A percentile compares a stretch with the other conserved stretches of the same genome.
Evolutionary conservation across 2,888 invertebrate species (phyloP).

Genomic region (Silvanus unidentatus): DNA sequence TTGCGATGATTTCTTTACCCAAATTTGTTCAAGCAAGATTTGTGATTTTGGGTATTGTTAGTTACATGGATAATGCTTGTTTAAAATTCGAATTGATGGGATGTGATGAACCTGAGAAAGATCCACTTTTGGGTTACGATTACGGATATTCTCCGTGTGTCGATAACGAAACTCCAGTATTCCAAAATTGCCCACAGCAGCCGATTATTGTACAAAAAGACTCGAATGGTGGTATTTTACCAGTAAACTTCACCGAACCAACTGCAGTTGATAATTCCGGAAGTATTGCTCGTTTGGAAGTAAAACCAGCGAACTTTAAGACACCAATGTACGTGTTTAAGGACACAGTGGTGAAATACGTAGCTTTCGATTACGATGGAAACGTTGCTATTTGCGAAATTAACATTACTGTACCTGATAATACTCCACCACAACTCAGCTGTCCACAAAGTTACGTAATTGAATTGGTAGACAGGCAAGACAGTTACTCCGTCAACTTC

Average conservation of each 20-base stretch:
- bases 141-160: slow-evolving; percentile 92
- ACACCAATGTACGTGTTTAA: slow-evolving; percentile 84
- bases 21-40: slow-evolving; percentile 91
- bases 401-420: slow-evolving; percentile 84
- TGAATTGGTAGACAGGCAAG: slow-evolving; percentile 83
- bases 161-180: slow-evolving; percentile 92
- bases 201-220: slow-evolving; percentile 86
- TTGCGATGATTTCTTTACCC: slow-evolving; percentile 92
- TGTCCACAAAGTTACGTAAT: slow-evolving; percentile 94
- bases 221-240: slow-evolving; percentile 79
- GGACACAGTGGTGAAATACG: slow-evolving; percentile 89
- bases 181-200: slow-evolving; percentile 93
- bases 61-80: slow-evolving; percentile 95
- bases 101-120: slow-evolving; percentile 78
- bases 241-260: slow-evolving; percentile 90
- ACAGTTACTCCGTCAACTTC: slow-evolving; percentile 85
- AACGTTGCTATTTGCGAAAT: slow-evolving; percentile 97
- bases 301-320: slow-evolving; percentile 85
- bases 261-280: slow-evolving; percentile 94
- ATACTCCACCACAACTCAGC: slow-evolving; percentile 82
- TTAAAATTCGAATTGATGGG: slow-evolving; percentile 95
- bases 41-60: slow-evolving; percentile 88
- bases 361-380: slow-evolving; percentile 95
- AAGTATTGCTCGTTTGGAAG: slow-evolving; percentile 85
- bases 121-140: slow-evolving; percentile 85